A percentile compares a stretch with the other conserved stretches of the same genome.
phyloP scores from a whole-genome alignment of 2,888 invertebrate species.

The Hypolimnas misippus region DNA sequence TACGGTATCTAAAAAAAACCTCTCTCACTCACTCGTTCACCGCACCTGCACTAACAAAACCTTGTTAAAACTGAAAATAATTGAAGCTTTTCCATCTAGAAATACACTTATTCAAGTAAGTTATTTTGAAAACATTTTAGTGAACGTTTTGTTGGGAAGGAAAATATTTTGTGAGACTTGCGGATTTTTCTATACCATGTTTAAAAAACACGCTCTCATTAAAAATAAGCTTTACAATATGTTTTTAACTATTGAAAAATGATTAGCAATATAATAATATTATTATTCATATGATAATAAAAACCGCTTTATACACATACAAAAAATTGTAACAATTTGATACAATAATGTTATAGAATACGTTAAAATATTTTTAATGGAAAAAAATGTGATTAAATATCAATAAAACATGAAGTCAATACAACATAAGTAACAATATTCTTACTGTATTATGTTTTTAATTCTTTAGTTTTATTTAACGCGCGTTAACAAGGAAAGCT shows the following conservation, averaged over 20 bases:
- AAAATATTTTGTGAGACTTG: conserved; percentile 63
- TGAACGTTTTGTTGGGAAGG: conserved; percentile 47
- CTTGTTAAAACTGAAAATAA: conserved; percentile 19
- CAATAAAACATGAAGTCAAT: no score
- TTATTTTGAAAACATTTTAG: conserved; percentile 70
- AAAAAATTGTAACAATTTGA: no score
- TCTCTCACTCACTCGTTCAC: no score
- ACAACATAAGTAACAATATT: no score
- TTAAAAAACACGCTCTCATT: conserved; percentile 24
- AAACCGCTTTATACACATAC: no score
- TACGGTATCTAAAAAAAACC: conserved; percentile 6
- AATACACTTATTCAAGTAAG: conserved; percentile 60
- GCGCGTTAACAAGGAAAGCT: not conserved
- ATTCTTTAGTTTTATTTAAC: not conserved
- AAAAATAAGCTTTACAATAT: conserved; percentile 5
- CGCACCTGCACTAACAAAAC: conserved; percentile 9
- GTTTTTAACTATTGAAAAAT: not conserved
- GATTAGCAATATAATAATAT: not conserved
- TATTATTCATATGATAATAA: not conserved
- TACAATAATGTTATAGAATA: no score
- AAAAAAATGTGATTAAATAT: no score
- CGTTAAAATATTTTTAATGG: no score
- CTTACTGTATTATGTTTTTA: not conserved
- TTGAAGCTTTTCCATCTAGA: conserved; percentile 46
- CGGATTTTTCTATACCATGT: conserved; percentile 51